Conservation (phyloP, 2,113 vertebrate species). For the Stegostoma tigrinum region DNA sequence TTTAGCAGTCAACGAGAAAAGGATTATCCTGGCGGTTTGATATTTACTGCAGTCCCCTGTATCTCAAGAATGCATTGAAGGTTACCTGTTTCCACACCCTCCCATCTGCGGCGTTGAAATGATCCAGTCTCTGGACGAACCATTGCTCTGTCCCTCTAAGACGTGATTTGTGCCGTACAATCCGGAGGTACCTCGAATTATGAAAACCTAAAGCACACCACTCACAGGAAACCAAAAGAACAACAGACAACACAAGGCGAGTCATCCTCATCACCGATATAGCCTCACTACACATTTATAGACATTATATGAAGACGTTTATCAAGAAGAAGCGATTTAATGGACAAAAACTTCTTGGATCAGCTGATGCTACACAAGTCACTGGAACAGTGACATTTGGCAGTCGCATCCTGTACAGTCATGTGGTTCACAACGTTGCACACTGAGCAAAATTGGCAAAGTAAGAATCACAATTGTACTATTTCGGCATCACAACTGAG, state of each 20-base stretch:
- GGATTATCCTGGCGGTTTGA: neutral
- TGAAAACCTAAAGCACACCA: conserved; percentile 5
- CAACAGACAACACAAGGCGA: neutral
- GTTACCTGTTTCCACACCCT: conserved; percentile 57
- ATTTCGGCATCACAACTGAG: conserved; percentile 1
- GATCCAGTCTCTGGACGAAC: conserved; percentile 58
- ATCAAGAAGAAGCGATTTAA: neutral
- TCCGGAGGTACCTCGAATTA: neutral
- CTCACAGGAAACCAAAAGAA: conserved; percentile 28
- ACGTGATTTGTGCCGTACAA: neutral
- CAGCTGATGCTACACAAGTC: neutral
- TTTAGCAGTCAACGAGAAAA: neutral
- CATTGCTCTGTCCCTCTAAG: conserved; percentile 44
- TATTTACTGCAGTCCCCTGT: neutral
- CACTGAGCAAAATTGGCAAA: neutral
- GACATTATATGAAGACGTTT: neutral
- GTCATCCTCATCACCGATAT: neutral
- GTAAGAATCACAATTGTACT: conserved; percentile 1
- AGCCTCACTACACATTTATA: neutral
- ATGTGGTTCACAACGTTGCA: neutral
- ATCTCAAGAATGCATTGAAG: neutral
- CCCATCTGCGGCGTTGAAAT: conserved; percentile 53
- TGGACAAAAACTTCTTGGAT: neutral
- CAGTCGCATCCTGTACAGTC: neutral
- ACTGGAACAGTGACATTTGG: neutral